phyloP scores from a whole-genome alignment of 64 coral and sea anemone species.

The Montipora efflorescens region DNA sequence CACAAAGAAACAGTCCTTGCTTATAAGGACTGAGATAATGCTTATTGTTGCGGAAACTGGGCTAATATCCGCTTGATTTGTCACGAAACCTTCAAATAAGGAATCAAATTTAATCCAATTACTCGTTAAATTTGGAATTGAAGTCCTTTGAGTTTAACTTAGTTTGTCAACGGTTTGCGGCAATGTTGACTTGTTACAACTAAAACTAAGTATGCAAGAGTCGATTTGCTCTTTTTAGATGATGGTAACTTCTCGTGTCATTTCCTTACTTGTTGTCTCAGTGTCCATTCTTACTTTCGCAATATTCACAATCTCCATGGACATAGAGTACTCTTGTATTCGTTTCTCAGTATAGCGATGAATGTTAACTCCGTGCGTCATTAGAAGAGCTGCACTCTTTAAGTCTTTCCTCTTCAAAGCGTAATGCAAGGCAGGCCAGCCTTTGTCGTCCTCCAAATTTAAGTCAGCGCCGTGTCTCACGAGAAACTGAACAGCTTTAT shows the following conservation, averaged over 20 bases:
- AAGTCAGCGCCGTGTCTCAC: constrained; percentile 52
- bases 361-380: constrained; percentile 48
- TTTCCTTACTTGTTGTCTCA: not conserved
- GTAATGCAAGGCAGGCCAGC: constrained; percentile 70
- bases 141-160: not conserved
- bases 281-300: constrained; percentile 27
- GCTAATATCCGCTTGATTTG: constrained; percentile 11
- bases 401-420: constrained; percentile 53
- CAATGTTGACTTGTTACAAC: not conserved
- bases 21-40: not conserved
- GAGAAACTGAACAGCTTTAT: constrained; percentile 55
- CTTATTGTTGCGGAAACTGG: not conserved
- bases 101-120: not conserved
- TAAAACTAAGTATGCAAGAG: not conserved
- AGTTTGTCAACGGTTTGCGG: not conserved
- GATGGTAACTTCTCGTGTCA: constrained; percentile 4
- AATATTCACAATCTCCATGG: constrained; percentile 57
- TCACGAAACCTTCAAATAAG: not conserved
- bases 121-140: not conserved
- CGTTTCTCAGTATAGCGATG: constrained; percentile 60
- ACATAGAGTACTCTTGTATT: constrained; percentile 64
- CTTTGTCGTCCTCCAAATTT: constrained; percentile 52
- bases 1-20: not conserved
- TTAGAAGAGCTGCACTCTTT: constrained; percentile 64
- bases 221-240: not conserved